Base-by-base conservation (phyloP, 2,888 invertebrate species). In the Spodoptera picta region DNA sequence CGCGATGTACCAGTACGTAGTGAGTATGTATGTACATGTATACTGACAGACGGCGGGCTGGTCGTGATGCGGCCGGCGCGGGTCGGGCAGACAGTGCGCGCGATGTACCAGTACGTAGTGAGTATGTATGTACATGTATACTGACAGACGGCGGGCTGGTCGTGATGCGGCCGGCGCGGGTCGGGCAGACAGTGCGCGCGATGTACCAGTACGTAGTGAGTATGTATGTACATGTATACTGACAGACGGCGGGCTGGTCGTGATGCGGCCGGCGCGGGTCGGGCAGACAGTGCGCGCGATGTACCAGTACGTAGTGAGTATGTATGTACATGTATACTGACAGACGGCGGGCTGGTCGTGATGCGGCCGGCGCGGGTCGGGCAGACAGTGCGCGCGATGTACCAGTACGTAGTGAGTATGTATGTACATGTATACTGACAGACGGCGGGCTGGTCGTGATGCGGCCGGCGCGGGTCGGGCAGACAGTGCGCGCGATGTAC, bases 401-500 rank as follows among this genome's bases (percentile, higher is more conserved):
- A 98, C 58, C 98, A 6, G 27, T 27, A 27, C 4, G 36, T 9
- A 36, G 9, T 9, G 36, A 36, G 36, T 27, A 5, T 27, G 24
- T 24, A 31, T 31, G 36, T 36, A 36, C 9, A 36, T 36, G 9
- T 36, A 36, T 36, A 36, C 89, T 84, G 43, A 90, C 90, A 86
- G 52, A 85, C 73, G 3, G 92, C 90, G 10, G 91, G 90, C 54
- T 87, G 88, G 71, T 87, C 88, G 96, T 96, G 95, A 85, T 96
- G 95, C 62, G 97, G 96, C 77, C 96, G 96, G 82, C 97, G 96
- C 84, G 98, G 98, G 77, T 97, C 98, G 82, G 97, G 96, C 85
- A 98, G 96, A 86, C 96, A 97, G 94, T 98, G 99, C 77, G 98
- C 96, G 98, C 97, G 93, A 99, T 98, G 76, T 97, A 98, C 58